Evolutionary conservation across 2,888 invertebrate genomes (phyloP), one percentile per base, ranked within the genome.

Genomic region (Drosophila peninsularis): DNA sequence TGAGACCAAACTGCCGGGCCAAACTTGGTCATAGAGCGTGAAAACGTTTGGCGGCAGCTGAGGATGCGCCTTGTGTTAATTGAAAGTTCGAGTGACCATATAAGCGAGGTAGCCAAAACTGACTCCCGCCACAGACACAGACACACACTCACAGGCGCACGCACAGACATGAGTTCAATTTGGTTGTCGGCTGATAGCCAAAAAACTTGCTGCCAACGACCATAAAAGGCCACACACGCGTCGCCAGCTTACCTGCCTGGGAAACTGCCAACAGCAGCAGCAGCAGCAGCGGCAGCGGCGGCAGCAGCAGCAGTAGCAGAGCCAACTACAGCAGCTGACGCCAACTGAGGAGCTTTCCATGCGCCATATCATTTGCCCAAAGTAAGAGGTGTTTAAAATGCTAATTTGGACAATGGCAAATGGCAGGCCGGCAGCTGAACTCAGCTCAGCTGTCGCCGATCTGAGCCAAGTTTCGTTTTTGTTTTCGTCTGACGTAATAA

Each of bases 341-440:
- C 64, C 64, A 70, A 45, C 75, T 65, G 54, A 10, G 21, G 60
- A 54, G 80, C 82, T 78, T 80, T 82, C 82, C 88, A 78, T 78
- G 66, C 50, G 82, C 77, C 73, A 62, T 74, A 80, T 86, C 83
- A 86, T 81, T 83, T 80, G 83, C 66, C 88, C 82, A 82, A 88
- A 88, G 82, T 85, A 85, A 85, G 86, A 82, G 86, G 82, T 88
- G 82, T 82, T 82, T 82, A 85, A 85, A 82, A 88, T 88, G 82
- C 82, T 88, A 82, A 82, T 82, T 82, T 85, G 80, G 82, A 62
- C 85, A 75, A 75, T 78, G 47, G 69, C 75, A 74, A 78, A 78
- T 75, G 75, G 75, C 75, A 68, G 60, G 63, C 86, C 62, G 79
- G 50, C 75, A 66, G 78, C 71, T 61, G 45, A 78, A 68, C 74